Percentiles rank a stretch among this genome's conserved stretches.
Evolutionary conservation across 2,113 vertebrate species (phyloP).

Genomic region (Uria lomvia): DNA sequence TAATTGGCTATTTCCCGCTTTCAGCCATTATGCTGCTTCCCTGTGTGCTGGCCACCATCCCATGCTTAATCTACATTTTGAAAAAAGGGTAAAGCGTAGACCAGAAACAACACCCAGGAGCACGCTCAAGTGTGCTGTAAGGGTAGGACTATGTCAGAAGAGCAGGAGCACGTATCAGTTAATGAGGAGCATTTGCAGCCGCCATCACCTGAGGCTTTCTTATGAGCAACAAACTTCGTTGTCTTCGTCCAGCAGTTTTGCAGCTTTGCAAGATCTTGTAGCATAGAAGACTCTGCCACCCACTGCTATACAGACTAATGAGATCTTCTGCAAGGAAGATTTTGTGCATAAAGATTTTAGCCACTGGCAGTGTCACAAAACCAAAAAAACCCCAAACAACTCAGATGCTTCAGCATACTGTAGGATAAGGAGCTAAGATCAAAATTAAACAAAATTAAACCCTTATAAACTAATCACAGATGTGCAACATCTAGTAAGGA

Average conservation of each 20-base stretch:
- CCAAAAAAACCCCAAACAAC: too few relatives aligned
- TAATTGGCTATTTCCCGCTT: conserved; percentile 49
- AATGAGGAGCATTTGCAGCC: background rate
- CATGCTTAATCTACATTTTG: background rate
- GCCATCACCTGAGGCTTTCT: background rate
- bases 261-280: background rate
- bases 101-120: background rate
- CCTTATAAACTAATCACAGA: background rate
- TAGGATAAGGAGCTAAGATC: background rate
- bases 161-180: background rate
- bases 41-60: background rate
- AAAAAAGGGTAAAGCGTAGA: background rate
- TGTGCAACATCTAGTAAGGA: background rate
- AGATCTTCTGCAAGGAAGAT: background rate
- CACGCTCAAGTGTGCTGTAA: background rate
- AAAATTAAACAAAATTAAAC: background rate
- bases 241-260: background rate
- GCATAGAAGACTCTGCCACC: background rate
- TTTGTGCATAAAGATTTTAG: background rate
- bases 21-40: background rate
- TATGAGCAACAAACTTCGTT: background rate
- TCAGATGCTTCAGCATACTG: background rate
- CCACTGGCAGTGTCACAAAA: background rate
- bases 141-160: background rate
- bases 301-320: background rate